A percentile compares a stretch with the other conserved stretches of the same genome.
Evolutionary conservation across 2,113 vertebrate species (phyloP).

Genomic region (human): GRCh38 chr4:170419001-170419500

Average conservation of each 20-base stretch:
- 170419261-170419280: background rate
- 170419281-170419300: background rate
- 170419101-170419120: background rate
- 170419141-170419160: background rate
- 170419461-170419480: background rate
- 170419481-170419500: background rate
- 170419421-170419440: background rate
- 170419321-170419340: background rate
- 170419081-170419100: background rate
- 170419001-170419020: background rate
- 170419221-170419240: background rate
- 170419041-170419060: background rate
- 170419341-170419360: background rate
- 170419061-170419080: background rate
- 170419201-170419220: background rate
- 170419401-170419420: background rate
- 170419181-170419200: background rate
- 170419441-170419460: background rate
- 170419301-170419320: background rate
- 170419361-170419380: background rate
- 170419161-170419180: background rate
- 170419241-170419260: background rate
- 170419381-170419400: background rate
- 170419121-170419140: background rate
- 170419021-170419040: background rate